phyloP scores from a whole-genome alignment of 2,888 invertebrate genomes.

The Dysmachus trigonus region DNA sequence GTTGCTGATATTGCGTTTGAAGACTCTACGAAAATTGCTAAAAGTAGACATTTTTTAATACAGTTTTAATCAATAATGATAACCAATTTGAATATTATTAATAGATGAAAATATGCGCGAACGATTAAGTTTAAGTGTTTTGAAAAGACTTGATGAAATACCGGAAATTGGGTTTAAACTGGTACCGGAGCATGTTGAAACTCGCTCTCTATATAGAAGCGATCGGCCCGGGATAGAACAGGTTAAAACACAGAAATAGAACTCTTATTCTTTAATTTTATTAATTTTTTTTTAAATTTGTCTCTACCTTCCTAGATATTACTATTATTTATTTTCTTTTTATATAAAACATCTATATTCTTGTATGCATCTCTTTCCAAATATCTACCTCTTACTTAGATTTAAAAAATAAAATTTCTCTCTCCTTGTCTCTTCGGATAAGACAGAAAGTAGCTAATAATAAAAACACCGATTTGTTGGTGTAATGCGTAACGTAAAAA shows the following conservation, averaged over 20 bases:
- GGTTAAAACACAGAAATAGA: slow-evolving; percentile 64
- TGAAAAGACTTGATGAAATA: slow-evolving; percentile 79
- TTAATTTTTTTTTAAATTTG: background rate
- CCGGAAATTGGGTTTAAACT: slow-evolving; percentile 80
- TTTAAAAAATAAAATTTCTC: no score
- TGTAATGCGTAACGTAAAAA: no score
- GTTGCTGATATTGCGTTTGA: slow-evolving; percentile 65
- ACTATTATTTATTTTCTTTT: no score
- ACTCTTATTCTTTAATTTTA: background rate
- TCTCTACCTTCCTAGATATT: background rate
- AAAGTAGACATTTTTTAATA: slow-evolving; percentile 50
- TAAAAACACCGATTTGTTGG: no score
- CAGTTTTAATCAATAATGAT: background rate
- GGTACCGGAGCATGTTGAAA: slow-evolving; percentile 93
- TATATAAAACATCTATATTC: no score
- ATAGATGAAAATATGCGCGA: slow-evolving; percentile 71
- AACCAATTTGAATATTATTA: background rate
- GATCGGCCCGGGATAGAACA: slow-evolving; percentile 79
- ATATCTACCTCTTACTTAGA: no score
- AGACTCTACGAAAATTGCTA: slow-evolving; percentile 58
- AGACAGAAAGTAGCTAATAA: no score
- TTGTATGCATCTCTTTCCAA: no score
- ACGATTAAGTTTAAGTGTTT: slow-evolving; percentile 76
- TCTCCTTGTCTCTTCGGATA: no score
- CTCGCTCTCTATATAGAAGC: slow-evolving; percentile 78